Conservation (phyloP, 1,140 invertebrate species). For the Venustaconcha ellipsiformis region DNA sequence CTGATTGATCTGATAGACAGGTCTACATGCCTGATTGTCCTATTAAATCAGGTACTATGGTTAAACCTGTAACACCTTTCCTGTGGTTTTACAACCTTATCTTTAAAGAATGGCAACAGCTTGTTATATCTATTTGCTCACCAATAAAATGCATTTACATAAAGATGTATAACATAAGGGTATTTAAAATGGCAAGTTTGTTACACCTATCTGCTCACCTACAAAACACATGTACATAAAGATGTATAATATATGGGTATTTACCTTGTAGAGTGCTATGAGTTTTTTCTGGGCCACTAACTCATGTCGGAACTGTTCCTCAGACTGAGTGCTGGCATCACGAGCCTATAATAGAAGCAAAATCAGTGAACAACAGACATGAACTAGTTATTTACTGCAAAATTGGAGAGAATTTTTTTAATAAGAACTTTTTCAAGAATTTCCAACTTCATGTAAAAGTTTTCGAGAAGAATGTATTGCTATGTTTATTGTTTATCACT, state of each 20-base stretch:
- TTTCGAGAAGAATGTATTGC: too few relatives aligned
- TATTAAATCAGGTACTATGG: too few relatives aligned
- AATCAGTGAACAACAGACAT: not conserved
- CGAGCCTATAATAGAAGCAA: constrained; percentile 70
- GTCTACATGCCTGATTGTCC: too few relatives aligned
- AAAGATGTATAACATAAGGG: constrained; percentile 1
- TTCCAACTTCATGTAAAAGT: too few relatives aligned
- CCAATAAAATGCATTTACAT: not conserved
- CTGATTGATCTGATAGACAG: too few relatives aligned
- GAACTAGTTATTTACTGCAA: not conserved
- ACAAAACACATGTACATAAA: not conserved
- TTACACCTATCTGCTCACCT: not conserved
- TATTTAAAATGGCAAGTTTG: constrained; percentile 29
- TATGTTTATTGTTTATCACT: too few relatives aligned
- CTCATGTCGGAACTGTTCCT: constrained; percentile 87
- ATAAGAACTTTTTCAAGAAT: too few relatives aligned
- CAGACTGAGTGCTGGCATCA: constrained; percentile 80
- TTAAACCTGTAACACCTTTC: not conserved
- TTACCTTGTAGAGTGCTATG: constrained; percentile 84
- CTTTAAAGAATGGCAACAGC: not conserved
- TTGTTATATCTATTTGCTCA: not conserved
- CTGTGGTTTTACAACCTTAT: not conserved
- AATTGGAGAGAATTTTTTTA: not conserved
- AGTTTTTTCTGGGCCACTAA: constrained; percentile 85
- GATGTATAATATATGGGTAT: constrained; percentile 7